Percentiles rank a stretch among this genome's conserved stretches.
These are phyloP conservation scores for Tauraco erythrolophus DNA, from an alignment of 2,113 vertebrate species.

Conservation along the genomic window DNA sequence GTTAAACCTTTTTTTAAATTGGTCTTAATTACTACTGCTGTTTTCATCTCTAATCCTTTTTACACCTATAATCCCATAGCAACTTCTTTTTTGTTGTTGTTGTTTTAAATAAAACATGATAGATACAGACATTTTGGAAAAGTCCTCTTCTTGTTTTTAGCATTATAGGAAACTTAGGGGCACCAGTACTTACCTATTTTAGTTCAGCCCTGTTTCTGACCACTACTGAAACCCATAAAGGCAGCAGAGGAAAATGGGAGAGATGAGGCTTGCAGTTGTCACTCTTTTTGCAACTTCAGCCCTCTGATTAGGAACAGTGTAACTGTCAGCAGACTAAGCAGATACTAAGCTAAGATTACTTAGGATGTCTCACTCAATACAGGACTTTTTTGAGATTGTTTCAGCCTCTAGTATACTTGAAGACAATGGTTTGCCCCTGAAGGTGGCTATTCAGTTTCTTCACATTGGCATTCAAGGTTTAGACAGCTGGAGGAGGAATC, in stretches of 20 bases:
- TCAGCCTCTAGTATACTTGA: not conserved
- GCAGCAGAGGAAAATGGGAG: not conserved
- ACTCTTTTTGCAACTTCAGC: not conserved
- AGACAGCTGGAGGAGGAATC: not conserved
- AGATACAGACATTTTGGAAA: not conserved
- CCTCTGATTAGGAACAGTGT: not conserved
- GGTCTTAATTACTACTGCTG: not conserved
- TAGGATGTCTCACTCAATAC: not conserved
- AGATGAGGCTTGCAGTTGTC: not conserved
- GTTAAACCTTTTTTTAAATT: not conserved
- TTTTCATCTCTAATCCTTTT: not conserved
- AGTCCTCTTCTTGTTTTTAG: not conserved
- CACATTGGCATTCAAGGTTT: not conserved
- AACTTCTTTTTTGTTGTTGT: not conserved
- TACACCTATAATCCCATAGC: not conserved
- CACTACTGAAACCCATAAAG: not conserved
- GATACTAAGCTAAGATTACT: not conserved
- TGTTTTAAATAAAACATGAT: not conserved
- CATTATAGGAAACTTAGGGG: not conserved
- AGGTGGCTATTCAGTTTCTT: not conserved
- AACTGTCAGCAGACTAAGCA: not conserved
- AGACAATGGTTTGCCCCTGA: not conserved
- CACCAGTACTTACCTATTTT: not conserved
- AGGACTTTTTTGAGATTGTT: not conserved
- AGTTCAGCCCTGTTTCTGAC: not conserved